These are phyloP conservation scores for Araneus ventricosus DNA, from an alignment of 1,140 invertebrate species.

Conservation along the genomic window DNA sequence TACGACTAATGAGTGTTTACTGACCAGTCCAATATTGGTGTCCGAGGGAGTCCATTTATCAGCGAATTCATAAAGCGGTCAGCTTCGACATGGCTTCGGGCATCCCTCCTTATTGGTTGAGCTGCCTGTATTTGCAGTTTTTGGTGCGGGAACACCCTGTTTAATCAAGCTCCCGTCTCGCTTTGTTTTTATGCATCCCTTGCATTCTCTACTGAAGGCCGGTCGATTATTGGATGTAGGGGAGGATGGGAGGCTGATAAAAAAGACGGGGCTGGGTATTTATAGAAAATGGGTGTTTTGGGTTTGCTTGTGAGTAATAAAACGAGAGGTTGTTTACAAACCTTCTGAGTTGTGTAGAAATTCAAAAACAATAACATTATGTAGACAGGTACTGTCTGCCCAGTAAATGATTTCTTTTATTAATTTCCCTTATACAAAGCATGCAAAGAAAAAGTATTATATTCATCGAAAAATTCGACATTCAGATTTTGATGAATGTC, in stretches of 20 bases:
- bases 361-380: too few species aligned
- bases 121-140: neutral
- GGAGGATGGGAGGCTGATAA: neutral
- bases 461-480: too few species aligned
- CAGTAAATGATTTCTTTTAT: too few species aligned
- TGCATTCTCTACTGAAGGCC: neutral
- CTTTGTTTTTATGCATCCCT: neutral
- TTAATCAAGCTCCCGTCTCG: neutral
- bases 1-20: slow-evolving; percentile 44
- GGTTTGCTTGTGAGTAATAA: too few species aligned
- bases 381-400: too few species aligned
- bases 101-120: slow-evolving; percentile 14
- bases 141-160: slow-evolving; percentile 23
- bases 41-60: slow-evolving; percentile 15
- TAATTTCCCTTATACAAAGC: too few species aligned
- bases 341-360: too few species aligned
- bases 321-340: too few species aligned
- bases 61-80: slow-evolving; percentile 53
- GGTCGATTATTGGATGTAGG: neutral
- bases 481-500: too few species aligned
- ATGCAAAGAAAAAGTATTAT: too few species aligned
- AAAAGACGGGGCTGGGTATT: too few species aligned
- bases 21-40: neutral
- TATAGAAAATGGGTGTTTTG: too few species aligned
- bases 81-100: neutral